Percentiles rank a stretch among this genome's conserved stretches.
Evolutionary conservation across 2,888 invertebrate species (phyloP).

Genomic region (Zonitis immaculata): DNA sequence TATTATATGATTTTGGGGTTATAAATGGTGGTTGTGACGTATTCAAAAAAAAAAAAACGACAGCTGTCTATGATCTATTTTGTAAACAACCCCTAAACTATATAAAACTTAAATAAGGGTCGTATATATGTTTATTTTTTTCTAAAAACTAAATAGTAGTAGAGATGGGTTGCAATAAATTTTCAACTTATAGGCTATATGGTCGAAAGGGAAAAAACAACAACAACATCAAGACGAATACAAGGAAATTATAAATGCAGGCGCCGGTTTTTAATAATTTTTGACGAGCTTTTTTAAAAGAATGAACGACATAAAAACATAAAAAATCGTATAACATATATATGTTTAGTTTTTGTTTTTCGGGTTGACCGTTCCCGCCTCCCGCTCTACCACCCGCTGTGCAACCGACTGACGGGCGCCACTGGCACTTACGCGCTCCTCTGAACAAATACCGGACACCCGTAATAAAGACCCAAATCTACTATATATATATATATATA

Average conservation of each 20-base stretch:
- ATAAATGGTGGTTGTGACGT: too few relatives aligned
- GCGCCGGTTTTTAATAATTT: slow-evolving; percentile 1
- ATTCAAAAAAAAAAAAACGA: too few relatives aligned
- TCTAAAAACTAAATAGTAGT: not conserved
- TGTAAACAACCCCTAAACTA: slow-evolving; percentile 16
- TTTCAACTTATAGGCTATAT: not conserved
- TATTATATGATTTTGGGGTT: too few relatives aligned
- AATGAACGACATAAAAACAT: slow-evolving; percentile 1
- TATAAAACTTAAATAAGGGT: not conserved
- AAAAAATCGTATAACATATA: not conserved
- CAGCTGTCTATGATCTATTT: slow-evolving; percentile 21
- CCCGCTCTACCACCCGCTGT: slow-evolving; percentile 32
- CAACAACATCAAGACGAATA: not conserved
- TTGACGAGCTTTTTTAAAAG: not conserved
- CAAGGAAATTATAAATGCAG: slow-evolving; percentile 1
- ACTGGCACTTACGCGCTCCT: slow-evolving; percentile 32
- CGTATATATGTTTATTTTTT: not conserved
- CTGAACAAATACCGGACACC: slow-evolving; percentile 38
- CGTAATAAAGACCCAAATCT: slow-evolving; percentile 24
- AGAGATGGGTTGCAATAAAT: not conserved
- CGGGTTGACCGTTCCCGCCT: not conserved
- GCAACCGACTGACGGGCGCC: slow-evolving; percentile 42
- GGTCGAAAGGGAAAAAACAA: not conserved
- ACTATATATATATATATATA: too few relatives aligned
- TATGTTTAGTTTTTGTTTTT: not conserved